A percentile compares a stretch with the other conserved stretches of the same genome.
These are phyloP conservation scores for Eupithecia dodoneata DNA, from an alignment of 2,888 invertebrate genomes.

Conservation along the genomic window DNA sequence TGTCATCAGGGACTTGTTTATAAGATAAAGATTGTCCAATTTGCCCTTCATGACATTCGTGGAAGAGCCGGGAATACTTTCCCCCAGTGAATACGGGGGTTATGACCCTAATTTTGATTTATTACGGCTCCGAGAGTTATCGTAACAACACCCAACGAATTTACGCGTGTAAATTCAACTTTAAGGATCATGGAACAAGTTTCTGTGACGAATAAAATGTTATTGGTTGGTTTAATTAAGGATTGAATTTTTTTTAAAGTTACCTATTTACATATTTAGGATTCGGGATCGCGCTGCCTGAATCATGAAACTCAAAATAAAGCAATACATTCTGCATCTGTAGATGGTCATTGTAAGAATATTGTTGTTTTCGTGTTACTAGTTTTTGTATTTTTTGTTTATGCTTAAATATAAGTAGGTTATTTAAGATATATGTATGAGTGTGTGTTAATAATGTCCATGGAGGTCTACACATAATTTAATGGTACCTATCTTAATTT, in stretches of 20 bases:
- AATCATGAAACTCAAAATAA: not conserved
- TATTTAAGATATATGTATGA: no score
- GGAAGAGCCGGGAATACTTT: not conserved
- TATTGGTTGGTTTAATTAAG: not conserved
- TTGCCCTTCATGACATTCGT: slow-evolving; percentile 6
- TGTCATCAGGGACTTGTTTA: slow-evolving; percentile 2
- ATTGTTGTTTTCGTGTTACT: no score
- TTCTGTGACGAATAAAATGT: not conserved
- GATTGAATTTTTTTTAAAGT: not conserved
- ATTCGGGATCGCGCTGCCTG: not conserved
- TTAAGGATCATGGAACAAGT: not conserved
- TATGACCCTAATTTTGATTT: slow-evolving; percentile 13
- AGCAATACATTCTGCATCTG: not conserved
- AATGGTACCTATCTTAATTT: no score
- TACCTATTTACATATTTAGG: no score
- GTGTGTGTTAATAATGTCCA: no score
- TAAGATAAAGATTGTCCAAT: slow-evolving; percentile 19
- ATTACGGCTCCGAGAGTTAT: slow-evolving; percentile 4
- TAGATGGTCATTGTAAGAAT: not conserved
- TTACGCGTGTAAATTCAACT: slow-evolving; percentile 6
- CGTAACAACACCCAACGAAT: slow-evolving; percentile 1
- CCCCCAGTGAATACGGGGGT: slow-evolving; percentile 10
- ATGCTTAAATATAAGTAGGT: no score
- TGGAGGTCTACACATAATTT: no score
- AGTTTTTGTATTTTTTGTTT: no score